Evolutionary conservation across 2,113 vertebrate species (phyloP), one percentile per base, ranked within the genome.

Genomic region (Pipra filicauda): DNA sequence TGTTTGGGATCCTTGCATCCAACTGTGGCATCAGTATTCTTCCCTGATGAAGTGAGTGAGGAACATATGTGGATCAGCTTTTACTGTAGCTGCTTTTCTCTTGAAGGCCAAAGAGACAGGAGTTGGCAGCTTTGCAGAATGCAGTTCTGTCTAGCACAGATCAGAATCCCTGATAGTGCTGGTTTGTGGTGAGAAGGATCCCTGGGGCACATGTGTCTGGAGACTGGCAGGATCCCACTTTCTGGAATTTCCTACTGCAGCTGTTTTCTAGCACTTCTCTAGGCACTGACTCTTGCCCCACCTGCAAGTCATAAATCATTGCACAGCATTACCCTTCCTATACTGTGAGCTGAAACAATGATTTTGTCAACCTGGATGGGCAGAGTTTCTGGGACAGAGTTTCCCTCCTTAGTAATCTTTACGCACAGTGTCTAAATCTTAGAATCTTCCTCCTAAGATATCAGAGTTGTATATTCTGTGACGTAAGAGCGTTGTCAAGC

Each of bases 1-100:
- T 54, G 24, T 57, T 46, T 24, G 9, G 7, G 5, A 5, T 73
- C 57, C 8, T 79, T 0, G 0, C 41, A 39, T 67, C n/a, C 26
- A 24, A 0, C 22, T 1, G 2, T 51, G 58, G 4, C 55, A 46
- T 66, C 20, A 37, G 28, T 54, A 31, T 35, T 43, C 18, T 69
- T 54, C 6, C 2, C 41, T 6, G 5, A 4, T 37, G 15, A 57
- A 79, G 11, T 24, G 28, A 65, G 15, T 6, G 4, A 71, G 37
- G 12, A n/a, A 16, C 11, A 8, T 22, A 27, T 73, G 54, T 65
- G 30, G 12, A 35, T 4, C 22, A 33, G 61, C 31, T 85, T 59
- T 49, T 51, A 8, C 18, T 65, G 30, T 30, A 61, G 21, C 22
- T 58, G 11, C 2, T 61, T 80, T 91, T 43, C 4, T 59, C 4